Evolutionary conservation across 2,113 vertebrate species (phyloP).

Genomic region (Lagopus leucura): DNA sequence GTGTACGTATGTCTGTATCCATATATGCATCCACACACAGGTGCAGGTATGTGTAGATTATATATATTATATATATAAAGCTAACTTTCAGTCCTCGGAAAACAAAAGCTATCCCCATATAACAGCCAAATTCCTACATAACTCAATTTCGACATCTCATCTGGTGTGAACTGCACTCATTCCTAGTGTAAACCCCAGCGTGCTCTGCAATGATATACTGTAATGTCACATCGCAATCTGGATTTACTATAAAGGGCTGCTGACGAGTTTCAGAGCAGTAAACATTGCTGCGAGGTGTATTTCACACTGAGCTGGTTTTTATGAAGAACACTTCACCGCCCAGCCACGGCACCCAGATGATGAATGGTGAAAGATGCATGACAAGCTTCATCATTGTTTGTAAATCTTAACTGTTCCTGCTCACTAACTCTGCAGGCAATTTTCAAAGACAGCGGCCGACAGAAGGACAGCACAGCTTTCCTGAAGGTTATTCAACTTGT

Average conservation of each 20-base stretch:
- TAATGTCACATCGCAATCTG: constrained; percentile 94
- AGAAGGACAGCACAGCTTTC: constrained; percentile 95
- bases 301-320: constrained; percentile 99
- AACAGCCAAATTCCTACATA: constrained; percentile 94
- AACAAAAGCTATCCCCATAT: constrained; percentile 91
- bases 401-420: constrained; percentile 99
- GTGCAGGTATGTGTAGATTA: constrained; percentile 70
- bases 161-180: constrained; percentile 88
- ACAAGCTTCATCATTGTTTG: constrained; percentile 99
- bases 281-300: constrained; percentile 98
- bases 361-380: constrained; percentile 99
- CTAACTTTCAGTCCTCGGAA: constrained; percentile 85
- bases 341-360: constrained; percentile 93
- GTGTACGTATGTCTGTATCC: constrained; percentile 33
- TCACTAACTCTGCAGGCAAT: constrained; percentile 99
- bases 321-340: constrained; percentile 99
- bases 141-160: constrained; percentile 96
- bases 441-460: constrained; percentile 97
- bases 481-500: constrained; percentile 99
- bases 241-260: constrained; percentile 98
- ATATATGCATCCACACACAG: constrained; percentile 61
- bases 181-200: constrained; percentile 85
- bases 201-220: constrained; percentile 95
- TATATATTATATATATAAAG: constrained; percentile 81
- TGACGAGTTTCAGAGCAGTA: constrained; percentile 98